phyloP scores from a whole-genome alignment of 2,113 vertebrate species.

The Platysternon megacephalum region DNA sequence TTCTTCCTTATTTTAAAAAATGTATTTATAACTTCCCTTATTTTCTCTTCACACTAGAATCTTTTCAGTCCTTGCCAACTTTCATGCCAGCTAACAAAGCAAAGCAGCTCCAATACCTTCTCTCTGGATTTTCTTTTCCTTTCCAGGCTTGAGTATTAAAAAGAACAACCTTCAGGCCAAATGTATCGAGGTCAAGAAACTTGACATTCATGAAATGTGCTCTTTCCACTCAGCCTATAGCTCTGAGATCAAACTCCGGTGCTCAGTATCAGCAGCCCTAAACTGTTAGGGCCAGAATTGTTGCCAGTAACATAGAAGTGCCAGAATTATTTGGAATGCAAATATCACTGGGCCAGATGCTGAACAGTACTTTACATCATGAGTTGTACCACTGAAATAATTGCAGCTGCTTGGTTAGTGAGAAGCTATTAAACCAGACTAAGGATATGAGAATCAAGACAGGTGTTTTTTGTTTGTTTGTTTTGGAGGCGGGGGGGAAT shows the following conservation, averaged over 20 bases:
- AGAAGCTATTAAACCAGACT: not conserved
- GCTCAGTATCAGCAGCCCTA: not conserved
- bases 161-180: conserved; percentile 18
- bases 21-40: not conserved
- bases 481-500: not conserved
- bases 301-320: not conserved
- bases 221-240: not conserved
- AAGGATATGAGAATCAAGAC: not conserved
- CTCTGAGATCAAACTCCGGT: not conserved
- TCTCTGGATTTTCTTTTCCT: conserved; percentile 28
- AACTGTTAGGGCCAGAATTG: not conserved
- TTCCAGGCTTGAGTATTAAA: not conserved
- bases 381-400: not conserved
- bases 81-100: conserved; percentile 25
- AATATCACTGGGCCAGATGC: not conserved
- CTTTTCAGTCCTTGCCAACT: conserved; percentile 3
- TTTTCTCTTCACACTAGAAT: not conserved
- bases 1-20: not conserved
- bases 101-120: not conserved
- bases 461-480: not conserved
- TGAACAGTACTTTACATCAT: not conserved
- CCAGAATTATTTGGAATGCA: not conserved
- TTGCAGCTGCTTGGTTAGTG: not conserved
- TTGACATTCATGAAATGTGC: not conserved
- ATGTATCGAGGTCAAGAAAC: not conserved